Conservation (phyloP, 2,113 vertebrate genomes). For the Pelvicachromis taeniatus region DNA sequence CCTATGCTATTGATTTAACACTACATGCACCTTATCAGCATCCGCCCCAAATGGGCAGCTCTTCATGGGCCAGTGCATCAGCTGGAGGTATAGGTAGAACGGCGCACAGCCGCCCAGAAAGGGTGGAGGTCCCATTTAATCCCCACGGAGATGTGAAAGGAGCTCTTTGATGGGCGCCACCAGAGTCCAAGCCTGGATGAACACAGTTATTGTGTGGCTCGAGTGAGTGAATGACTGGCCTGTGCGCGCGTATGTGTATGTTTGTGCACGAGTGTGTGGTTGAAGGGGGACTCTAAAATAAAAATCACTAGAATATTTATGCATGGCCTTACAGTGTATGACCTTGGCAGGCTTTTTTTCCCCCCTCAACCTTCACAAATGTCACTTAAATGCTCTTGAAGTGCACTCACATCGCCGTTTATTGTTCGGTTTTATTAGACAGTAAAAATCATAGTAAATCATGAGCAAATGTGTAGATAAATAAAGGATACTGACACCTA, state of each 20-base stretch:
- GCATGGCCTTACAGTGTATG: neutral
- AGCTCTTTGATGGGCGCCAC: conserved; percentile 50
- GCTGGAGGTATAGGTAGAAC: conserved; percentile 32
- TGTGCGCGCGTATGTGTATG: conserved; percentile 9
- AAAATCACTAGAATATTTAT: neutral
- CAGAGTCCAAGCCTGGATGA: conserved; percentile 41
- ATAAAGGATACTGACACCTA: neutral
- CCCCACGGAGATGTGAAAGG: conserved; percentile 43
- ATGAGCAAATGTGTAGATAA: neutral
- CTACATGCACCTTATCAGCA: conserved; percentile 37
- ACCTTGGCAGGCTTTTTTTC: neutral
- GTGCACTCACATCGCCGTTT: neutral
- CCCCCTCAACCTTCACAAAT: neutral
- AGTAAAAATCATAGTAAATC: neutral
- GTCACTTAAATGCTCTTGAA: neutral
- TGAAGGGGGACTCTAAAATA: neutral
- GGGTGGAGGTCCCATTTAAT: conserved; percentile 33
- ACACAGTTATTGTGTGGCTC: conserved; percentile 51
- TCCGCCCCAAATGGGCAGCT: conserved; percentile 11
- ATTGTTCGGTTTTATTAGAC: neutral
- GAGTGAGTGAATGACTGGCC: conserved; percentile 43
- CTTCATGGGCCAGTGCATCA: conserved; percentile 26
- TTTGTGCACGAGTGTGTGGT: neutral
- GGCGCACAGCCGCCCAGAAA: neutral
- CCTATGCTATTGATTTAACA: conserved; percentile 44